A percentile compares a stretch with the other conserved stretches of the same genome.
These are phyloP conservation scores for Rhogogaster chlorosoma DNA, from an alignment of 2,888 invertebrate genomes.

Conservation along the genomic window DNA sequence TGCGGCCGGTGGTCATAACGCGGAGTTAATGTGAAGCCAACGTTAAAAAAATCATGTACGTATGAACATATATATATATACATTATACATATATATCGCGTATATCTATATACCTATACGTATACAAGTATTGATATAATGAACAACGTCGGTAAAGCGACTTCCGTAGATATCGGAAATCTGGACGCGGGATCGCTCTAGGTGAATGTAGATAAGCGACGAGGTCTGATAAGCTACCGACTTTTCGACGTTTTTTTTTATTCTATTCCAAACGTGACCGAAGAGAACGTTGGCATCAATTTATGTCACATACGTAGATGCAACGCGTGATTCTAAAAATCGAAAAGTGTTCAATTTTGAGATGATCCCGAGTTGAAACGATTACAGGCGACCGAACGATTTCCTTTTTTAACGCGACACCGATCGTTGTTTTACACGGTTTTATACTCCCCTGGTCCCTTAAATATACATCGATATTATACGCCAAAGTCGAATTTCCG, in stretches of 20 bases:
- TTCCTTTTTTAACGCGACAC: background rate
- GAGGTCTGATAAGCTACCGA: constrained; percentile 12
- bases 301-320: background rate
- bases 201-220: background rate
- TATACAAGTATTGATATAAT: background rate
- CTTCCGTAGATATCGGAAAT: background rate
- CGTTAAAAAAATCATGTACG: background rate
- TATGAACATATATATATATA: background rate
- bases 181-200: background rate
- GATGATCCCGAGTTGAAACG: too few relatives aligned
- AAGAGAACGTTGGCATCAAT: background rate
- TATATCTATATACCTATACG: background rate
- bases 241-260: background rate
- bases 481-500: background rate
- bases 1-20: constrained; percentile 16
- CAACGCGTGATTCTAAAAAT: background rate
- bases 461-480: background rate
- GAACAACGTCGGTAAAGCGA: background rate
- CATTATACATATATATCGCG: too few relatives aligned
- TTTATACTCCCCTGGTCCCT: background rate
- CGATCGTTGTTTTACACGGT: background rate
- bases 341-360: background rate
- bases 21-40: background rate
- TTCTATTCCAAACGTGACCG: background rate
- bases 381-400: background rate